A percentile compares a stretch with the other conserved stretches of the same genome.
Conservation (phyloP, 2,113 vertebrate genomes). For the Alethe diademata region DNA sequence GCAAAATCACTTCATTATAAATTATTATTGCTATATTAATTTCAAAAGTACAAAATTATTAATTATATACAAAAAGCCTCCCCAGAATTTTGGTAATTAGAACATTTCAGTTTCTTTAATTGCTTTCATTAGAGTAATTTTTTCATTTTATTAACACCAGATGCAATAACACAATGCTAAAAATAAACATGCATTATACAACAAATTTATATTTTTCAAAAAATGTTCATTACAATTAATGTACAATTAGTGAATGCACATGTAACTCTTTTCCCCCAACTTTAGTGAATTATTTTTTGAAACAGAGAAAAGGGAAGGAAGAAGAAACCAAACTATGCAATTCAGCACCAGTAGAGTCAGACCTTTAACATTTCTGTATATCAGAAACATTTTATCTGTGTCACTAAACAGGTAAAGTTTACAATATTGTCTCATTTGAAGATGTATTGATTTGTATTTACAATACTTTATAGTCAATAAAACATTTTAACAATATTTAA, state of each 20-base stretch:
- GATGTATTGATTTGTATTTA: conserved; percentile 73
- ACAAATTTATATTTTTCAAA: conserved; percentile 63
- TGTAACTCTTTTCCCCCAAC: neutral
- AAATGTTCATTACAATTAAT: conserved; percentile 61
- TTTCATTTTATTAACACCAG: conserved; percentile 77
- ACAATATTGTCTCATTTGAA: conserved; percentile 70
- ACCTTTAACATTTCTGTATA: conserved; percentile 73
- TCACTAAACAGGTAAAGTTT: conserved; percentile 71
- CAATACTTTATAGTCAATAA: conserved; percentile 72
- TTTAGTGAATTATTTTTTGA: conserved; percentile 66
- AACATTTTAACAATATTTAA: conserved; percentile 77
- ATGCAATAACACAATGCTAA: conserved; percentile 73
- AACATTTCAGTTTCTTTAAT: conserved; percentile 55
- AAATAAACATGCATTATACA: conserved; percentile 81
- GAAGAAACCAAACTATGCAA: conserved; percentile 72
- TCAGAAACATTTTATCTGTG: conserved; percentile 74
- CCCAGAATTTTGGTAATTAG: conserved; percentile 51
- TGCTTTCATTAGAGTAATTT: conserved; percentile 58
- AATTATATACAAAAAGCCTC: conserved; percentile 20
- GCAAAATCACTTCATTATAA: conserved; percentile 1
- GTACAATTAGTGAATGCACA: conserved; percentile 66
- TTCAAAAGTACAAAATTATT: conserved; percentile 39
- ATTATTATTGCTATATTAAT: conserved; percentile 28
- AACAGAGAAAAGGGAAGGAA: conserved; percentile 62
- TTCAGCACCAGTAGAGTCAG: conserved; percentile 81